A percentile compares a stretch with the other conserved stretches of the same genome.
These are phyloP conservation scores for Anoura caudifer DNA, from an alignment of 2,113 vertebrate species.

Conservation along the genomic window DNA sequence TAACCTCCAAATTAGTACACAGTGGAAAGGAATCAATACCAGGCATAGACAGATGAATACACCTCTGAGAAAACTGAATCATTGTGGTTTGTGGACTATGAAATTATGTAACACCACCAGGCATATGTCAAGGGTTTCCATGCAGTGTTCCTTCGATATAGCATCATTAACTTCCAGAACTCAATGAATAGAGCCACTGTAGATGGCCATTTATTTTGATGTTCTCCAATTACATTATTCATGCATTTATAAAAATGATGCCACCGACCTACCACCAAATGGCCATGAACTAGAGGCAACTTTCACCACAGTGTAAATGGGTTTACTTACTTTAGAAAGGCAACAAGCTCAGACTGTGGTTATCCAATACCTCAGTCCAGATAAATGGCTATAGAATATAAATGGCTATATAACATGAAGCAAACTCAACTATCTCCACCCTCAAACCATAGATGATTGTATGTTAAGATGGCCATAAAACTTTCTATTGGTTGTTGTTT, in stretches of 20 bases:
- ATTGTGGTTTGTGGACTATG: constrained; percentile 68
- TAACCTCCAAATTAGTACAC: constrained; percentile 3
- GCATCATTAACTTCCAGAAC: constrained; percentile 60
- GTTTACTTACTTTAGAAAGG: background rate
- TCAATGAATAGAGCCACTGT: background rate
- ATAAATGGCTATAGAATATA: too few species aligned
- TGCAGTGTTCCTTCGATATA: background rate
- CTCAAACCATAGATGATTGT: fast-evolving
- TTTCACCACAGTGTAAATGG: background rate
- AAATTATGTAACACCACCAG: constrained; percentile 49
- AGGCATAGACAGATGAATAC: constrained; percentile 18
- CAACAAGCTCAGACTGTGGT: background rate
- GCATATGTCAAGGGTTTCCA: constrained; percentile 42
- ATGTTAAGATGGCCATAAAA: background rate
- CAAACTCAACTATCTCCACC: background rate
- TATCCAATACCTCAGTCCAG: background rate
- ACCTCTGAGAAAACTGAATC: constrained; percentile 56
- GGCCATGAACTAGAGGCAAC: background rate
- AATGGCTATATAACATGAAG: background rate
- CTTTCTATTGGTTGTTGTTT: background rate
- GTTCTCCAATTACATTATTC: constrained; percentile 27
- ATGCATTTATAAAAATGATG: constrained; percentile 16
- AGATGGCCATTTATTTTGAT: constrained; percentile 49
- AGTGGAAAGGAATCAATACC: constrained; percentile 23
- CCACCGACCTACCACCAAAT: background rate